Evolutionary conservation across 2,113 vertebrate species (phyloP), one percentile per base, ranked within the genome.

Genomic region (Brachirus orientalis): DNA sequence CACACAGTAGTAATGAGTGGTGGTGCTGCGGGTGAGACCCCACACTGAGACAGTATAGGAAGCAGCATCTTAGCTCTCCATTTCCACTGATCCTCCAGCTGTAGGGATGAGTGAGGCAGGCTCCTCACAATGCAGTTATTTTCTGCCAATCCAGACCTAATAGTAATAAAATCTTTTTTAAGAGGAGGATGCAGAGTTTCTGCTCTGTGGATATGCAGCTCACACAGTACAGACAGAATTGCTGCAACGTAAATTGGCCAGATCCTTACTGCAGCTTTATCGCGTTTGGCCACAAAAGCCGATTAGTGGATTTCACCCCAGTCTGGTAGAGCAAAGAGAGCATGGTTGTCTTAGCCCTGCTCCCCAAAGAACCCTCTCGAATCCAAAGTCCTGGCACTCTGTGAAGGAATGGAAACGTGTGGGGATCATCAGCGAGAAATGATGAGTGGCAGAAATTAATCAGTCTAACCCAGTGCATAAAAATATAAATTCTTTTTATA

Each of bases 251-350:
- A 84, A 90, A 88, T 86, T 83, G 80, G 79, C 75, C 81, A 75
- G 64, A 88, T 89, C 84, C 77, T 20, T 62, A 63, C 76, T 69
- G 73, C 54, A 28, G 88, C 73, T 91, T 89, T 90, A 91, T 91
- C 90, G 72, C 77, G 62, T 90, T 88, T 88, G 90, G 82, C 88
- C 83, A 90, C 81, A 71, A 89, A 89, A 92, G 89, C 88, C 83
- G 89, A 91, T 91, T 91, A 91, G 85, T 50, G 90, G 90, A 90
- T 92, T 92, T 84, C 77, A 68, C 69, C 77, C 74, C 63, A 63
- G 79, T 72, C 63, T 80, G 68, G 66, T 57, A 20, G 68, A 75
- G 75, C 67, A 37, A 72, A 80, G 77, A 74, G 65, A 76, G 81
- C 41, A 61, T 58, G 79, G 69, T 72, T 47, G 75, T 79, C 88